Base-by-base conservation (phyloP, 2,113 vertebrate species). In the Pitta sordida region DNA sequence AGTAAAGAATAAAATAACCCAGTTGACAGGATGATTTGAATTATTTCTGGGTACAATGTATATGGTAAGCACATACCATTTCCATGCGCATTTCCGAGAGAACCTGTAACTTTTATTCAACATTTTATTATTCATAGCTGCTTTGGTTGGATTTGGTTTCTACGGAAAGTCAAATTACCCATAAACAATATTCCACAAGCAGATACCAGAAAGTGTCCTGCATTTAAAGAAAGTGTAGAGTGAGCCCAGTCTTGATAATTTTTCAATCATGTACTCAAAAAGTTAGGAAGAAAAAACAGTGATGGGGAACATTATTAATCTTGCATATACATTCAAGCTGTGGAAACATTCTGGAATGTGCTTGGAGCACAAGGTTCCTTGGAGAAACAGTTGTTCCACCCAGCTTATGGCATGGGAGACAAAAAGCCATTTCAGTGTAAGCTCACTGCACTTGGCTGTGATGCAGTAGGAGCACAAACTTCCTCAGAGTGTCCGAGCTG, bases 301-400 rank as follows among this genome's bases (percentile, higher is more conserved):
- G 1, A 44, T 5, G 1, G 13, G 19, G 55, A 87, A 70, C 0
- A 0, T 53, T 67, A 34, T 34, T 68, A 43, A 65, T 18, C 49
- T 17, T 48, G 48, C 46, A 32, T 15, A 43, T 24, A 55, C 55
- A 26, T 17, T 51, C 36, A 60, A 1, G 14, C 20, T 26, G 10
- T 1, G 11, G 74, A 67, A 74, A 52, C 39, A 39, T 34, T 55
- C 16, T 73, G 63, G 49, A 18, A 48, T 0, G 1, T n/a, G 63
- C 36, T 34, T 51, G 39, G 64, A 94, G 29, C 6, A 2, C 17
- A 64, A 63, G 39, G 58, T 60, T 39, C 26, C 81, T 52, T 53
- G 43, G 63, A 55, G 62, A 67, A 30, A 39, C 81, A 24, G 21
- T 4, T 65, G 60, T 6, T 58, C 46, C 65, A 22, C 43, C 23